These are phyloP conservation scores for Spea hammondii DNA, from an alignment of 2,797 vertebrate species.

Conservation along the genomic window DNA sequence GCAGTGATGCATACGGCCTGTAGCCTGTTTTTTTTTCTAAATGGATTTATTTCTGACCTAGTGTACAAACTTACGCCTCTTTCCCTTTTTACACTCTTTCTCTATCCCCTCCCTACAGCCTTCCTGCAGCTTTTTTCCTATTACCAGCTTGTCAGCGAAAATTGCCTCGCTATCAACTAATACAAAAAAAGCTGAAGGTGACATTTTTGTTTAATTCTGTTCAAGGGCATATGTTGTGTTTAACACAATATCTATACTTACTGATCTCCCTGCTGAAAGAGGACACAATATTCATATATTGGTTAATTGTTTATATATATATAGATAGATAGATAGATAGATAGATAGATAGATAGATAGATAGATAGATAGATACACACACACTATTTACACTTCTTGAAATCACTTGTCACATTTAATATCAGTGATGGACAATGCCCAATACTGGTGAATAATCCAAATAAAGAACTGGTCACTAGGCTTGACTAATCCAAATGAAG, in stretches of 20 bases:
- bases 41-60: constrained; percentile 35
- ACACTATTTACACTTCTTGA: no score
- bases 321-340: no score
- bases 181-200: constrained; percentile 51
- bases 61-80: not conserved
- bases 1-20: constrained; percentile 10
- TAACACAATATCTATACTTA: constrained; percentile 26
- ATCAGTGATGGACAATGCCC: no score
- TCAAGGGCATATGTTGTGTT: constrained; percentile 26
- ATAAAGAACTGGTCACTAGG: no score
- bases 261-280: constrained; percentile 19
- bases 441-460: no score
- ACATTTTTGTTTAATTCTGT: constrained; percentile 48
- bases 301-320: not conserved
- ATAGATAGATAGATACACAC: no score
- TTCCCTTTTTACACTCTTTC: constrained; percentile 6
- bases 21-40: constrained; percentile 26
- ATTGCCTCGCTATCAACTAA: constrained; percentile 51
- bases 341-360: no score
- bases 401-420: no score
- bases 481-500: no score
- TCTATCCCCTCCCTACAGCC: constrained; percentile 21
- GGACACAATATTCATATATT: constrained; percentile 3
- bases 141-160: constrained; percentile 52
- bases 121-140: constrained; percentile 47